Conservation (phyloP, 2,888 invertebrate genomes). For the Drosophila mercatorum region DNA sequence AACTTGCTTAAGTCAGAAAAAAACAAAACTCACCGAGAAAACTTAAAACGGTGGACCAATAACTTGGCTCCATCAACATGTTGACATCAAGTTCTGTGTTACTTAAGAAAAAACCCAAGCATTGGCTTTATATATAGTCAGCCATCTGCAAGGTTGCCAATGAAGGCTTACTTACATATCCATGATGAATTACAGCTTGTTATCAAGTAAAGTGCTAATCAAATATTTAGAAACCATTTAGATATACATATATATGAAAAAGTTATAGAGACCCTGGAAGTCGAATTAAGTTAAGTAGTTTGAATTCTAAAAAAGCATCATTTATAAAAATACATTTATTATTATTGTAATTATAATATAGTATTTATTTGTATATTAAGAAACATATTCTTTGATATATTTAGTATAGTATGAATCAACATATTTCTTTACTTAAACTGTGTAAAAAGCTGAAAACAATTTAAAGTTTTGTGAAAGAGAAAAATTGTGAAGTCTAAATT, state of each 20-base stretch:
- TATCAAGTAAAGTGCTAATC: not conserved
- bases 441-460: not conserved
- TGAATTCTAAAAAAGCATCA: not conserved
- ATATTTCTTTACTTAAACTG: not conserved
- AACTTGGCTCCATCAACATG: slow-evolving; percentile 30
- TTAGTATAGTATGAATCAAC: not conserved
- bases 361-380: not conserved
- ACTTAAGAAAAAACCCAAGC: not conserved
- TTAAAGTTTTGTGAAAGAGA: not conserved
- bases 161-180: slow-evolving; percentile 3
- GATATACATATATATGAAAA: not conserved
- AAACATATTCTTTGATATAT: not conserved
- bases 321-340: not conserved
- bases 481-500: not conserved
- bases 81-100: slow-evolving; percentile 1
- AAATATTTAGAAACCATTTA: slow-evolving; percentile 15
- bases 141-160: not conserved
- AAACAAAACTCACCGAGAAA: slow-evolving; percentile 54
- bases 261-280: not conserved
- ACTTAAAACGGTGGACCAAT: slow-evolving; percentile 60
- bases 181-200: not conserved
- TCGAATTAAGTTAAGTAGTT: not conserved
- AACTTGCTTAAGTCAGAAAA: not conserved
- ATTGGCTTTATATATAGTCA: slow-evolving; percentile 37
- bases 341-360: not conserved